Evolutionary conservation across 2,797 vertebrate genomes (phyloP), one percentile per base, ranked within the genome.

Genomic region (Microctenopoma stevenorrisi): DNA sequence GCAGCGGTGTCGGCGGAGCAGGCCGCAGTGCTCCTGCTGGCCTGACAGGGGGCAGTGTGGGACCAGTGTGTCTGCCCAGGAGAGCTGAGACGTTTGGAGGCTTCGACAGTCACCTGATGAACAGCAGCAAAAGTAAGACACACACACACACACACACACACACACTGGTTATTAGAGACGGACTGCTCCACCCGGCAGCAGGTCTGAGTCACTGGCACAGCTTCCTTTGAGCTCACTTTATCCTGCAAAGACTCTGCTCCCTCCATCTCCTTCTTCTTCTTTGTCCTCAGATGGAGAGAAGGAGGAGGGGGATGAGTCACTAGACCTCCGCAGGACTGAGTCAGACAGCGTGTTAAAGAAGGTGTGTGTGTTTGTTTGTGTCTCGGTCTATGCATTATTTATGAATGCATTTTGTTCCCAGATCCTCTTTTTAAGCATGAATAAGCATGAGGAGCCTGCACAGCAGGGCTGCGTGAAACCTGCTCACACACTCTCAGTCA

Each of bases 101-200:
- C 15, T 97, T 98, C 64, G 96, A 98, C 91, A 96, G 96, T 71
- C 96, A 98, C 66, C 97, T 96, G 88, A 96, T 97, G 94, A 97
- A 90, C 0, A 93, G 91, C 50, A 94, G 94, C 56, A 98, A 97
- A 88, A 91, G 95, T 96, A 82, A 90, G 92, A 73, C 46, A 48
- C 5, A n/a, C 26, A 55, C n/a, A 51, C 26, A 30, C 28, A 30
- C 28, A 30, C 28, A 30, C 28, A 11, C 10, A 37, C 8, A 37
- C 8, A 11, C 37, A 33, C 30, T 5, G 30, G 30, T 33, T 33
- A 33, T 33, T 33, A 33, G 7, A 33, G 4, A 33, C 3, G 28
- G n/a, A 3, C 18, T 46, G 42, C 42, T 61, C 8, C 28, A 26
- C 4, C 26, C 51, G 12, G 5, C 46, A 42, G 30, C 37, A 9